These are phyloP conservation scores for Misgurnus anguillicaudatus DNA, from an alignment of 2,113 vertebrate species.

Conservation along the genomic window DNA sequence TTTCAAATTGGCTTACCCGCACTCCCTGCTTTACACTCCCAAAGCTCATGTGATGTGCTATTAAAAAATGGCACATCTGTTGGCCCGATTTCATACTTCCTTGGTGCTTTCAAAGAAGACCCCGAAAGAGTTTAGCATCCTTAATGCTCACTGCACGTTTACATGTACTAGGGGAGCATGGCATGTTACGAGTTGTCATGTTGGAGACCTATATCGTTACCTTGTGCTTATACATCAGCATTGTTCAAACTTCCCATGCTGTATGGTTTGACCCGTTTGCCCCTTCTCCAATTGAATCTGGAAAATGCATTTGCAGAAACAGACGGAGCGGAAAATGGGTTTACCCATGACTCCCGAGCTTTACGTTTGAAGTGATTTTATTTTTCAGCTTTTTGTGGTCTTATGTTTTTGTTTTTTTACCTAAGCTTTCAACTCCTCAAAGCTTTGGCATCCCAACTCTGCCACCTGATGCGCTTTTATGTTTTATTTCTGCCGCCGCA, in stretches of 20 bases:
- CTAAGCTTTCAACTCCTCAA: background rate
- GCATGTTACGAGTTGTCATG: slow-evolving; percentile 41
- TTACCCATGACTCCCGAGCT: slow-evolving; percentile 37
- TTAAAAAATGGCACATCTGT: slow-evolving; percentile 47
- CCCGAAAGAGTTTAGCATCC: slow-evolving; percentile 30
- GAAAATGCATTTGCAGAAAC: slow-evolving; percentile 59
- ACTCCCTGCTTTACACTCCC: slow-evolving; percentile 36
- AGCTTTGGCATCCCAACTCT: background rate
- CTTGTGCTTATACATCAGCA: slow-evolving; percentile 60
- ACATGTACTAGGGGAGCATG: background rate
- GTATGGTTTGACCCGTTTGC: slow-evolving; percentile 27
- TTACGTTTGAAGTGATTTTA: slow-evolving; percentile 5
- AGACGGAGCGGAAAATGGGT: slow-evolving; percentile 68
- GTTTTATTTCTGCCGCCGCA: slow-evolving; percentile 28
- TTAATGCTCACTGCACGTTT: slow-evolving; percentile 6
- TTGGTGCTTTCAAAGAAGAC: slow-evolving; percentile 32
- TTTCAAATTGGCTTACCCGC: slow-evolving; percentile 40
- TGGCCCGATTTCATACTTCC: slow-evolving; percentile 43
- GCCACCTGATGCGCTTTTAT: slow-evolving; percentile 1
- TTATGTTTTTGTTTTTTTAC: slow-evolving; percentile 37
- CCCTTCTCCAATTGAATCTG: slow-evolving; percentile 56
- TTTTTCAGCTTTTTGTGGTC: slow-evolving; percentile 34
- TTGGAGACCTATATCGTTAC: slow-evolving; percentile 56
- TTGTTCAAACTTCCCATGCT: slow-evolving; percentile 30
- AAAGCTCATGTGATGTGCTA: slow-evolving; percentile 23